Base-by-base conservation (phyloP, 2,888 invertebrate genomes). In the Branchipolynoe longqiensis region DNA sequence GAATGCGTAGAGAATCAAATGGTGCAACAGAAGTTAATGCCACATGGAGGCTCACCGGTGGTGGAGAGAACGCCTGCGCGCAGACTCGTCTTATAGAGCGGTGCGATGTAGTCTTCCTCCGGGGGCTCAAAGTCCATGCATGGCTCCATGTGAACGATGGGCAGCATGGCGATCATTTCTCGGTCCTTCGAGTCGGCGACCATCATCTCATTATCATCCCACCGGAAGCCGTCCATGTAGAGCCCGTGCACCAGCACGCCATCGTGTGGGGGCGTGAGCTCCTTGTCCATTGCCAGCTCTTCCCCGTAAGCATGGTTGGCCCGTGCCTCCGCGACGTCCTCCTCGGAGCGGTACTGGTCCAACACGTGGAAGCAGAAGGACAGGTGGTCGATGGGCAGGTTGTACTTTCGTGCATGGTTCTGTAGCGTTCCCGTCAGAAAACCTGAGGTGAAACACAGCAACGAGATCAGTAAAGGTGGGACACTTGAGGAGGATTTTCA, bases 151-250 rank as follows among this genome's bases (percentile, higher is more conserved):
- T 95, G 95, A 87, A 96, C 92, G 59, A 96, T 85, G 2, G 97
- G 97, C 87, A 97, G 93, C 0, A 95, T 94, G 0, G 96, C 96
- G 94, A 96, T 96, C 95, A 96, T 96, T 94, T 97, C 96, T 85
- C 97, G 96, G 95, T 92, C 87, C 90, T 93, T 86, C 0, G 93
- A 90, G 88, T 94, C 93, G 3, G 90, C 90, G 28, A 93, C 89
- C 28, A 87, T 85, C 91, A 90, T 90, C 0, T 87, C 87, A 18
- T 92, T 90, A 86, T 91, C 90, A 86, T 93, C 91, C 93, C 94
- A 94, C 12, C 92, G 89, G 89, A 92, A 93, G 14, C 94, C 94
- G 86, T 94, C 94, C 91, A 93, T 93, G 89, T 92, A 94, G 82
- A 94, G 86, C 8, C 94, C 94, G 86, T 94, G 94, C 0, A 94